phyloP scores from a whole-genome alignment of 2,888 invertebrate species.

The Drosophila gaucha region DNA sequence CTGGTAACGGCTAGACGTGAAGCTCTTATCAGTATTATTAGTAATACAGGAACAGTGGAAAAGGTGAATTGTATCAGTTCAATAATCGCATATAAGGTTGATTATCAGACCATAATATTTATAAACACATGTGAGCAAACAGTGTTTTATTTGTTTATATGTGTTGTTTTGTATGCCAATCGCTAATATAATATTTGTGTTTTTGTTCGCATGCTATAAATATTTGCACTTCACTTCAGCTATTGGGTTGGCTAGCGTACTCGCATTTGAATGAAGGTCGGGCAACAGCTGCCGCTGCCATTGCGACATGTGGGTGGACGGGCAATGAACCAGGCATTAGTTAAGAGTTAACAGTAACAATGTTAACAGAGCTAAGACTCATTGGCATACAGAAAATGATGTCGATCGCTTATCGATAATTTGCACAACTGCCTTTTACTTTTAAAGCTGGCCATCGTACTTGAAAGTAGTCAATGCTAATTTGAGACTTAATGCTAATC shows the following conservation, averaged over 20 bases:
- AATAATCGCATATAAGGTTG: constrained; percentile 50
- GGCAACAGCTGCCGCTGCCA: constrained; percentile 43
- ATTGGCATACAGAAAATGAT: too few species aligned
- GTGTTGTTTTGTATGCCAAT: constrained; percentile 8
- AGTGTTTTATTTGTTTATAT: constrained; percentile 1
- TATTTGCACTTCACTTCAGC: constrained; percentile 48
- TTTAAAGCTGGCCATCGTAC: constrained; percentile 54
- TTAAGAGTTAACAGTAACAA: not conserved
- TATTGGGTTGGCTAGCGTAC: constrained; percentile 15
- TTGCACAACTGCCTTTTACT: constrained; percentile 63
- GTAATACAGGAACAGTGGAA: not conserved
- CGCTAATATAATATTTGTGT: constrained; percentile 42
- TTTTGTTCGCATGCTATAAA: constrained; percentile 34
- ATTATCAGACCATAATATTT: constrained; percentile 39
- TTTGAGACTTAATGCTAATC: constrained; percentile 42
- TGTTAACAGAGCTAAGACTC: too few species aligned
- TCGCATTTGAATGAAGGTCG: constrained; percentile 54
- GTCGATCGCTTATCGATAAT: constrained; percentile 51
- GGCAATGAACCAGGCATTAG: constrained; percentile 50
- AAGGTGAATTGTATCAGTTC: constrained; percentile 41
- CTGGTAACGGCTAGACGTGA: not conserved
- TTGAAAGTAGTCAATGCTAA: constrained; percentile 47
- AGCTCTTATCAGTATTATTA: constrained; percentile 31
- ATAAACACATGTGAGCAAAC: constrained; percentile 22
- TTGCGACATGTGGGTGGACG: constrained; percentile 34